phyloP scores from a whole-genome alignment of 2,797 vertebrate species.

The Pristis pectinata region DNA sequence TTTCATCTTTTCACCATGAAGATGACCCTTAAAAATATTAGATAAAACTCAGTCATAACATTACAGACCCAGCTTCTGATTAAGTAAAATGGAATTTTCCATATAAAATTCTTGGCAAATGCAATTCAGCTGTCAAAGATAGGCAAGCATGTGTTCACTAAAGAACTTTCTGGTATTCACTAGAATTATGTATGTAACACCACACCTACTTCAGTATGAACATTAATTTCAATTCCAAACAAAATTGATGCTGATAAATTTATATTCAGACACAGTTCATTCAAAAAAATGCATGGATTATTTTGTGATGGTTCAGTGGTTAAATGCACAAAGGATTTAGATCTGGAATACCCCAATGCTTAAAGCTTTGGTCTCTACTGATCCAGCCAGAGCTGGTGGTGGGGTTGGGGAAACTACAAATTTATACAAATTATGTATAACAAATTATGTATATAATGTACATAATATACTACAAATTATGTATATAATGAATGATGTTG shows the following conservation, averaged over 20 bases:
- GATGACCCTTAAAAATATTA: conserved; percentile 63
- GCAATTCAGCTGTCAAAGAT: background rate
- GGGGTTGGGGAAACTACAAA: background rate
- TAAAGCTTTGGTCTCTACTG: background rate
- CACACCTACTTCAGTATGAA: background rate
- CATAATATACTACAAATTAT: too few relatives aligned
- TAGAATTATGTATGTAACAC: background rate
- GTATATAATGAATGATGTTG: background rate
- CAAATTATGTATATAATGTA: too few relatives aligned
- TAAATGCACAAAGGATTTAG: background rate
- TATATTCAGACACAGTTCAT: background rate
- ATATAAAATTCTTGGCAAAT: background rate
- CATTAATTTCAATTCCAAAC: background rate
- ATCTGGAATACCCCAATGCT: background rate
- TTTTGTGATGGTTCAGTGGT: background rate
- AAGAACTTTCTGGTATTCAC: background rate
- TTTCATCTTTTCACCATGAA: conserved; percentile 83
- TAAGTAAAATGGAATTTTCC: conserved; percentile 6
- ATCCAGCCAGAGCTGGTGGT: background rate
- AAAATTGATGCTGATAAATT: background rate
- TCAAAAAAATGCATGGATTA: background rate
- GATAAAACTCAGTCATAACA: background rate
- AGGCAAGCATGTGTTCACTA: background rate
- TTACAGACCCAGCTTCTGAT: background rate
- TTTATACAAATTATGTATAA: too few relatives aligned